Evolutionary conservation across 2,888 invertebrate genomes (phyloP).

Genomic region (Sphinx pinastri): DNA sequence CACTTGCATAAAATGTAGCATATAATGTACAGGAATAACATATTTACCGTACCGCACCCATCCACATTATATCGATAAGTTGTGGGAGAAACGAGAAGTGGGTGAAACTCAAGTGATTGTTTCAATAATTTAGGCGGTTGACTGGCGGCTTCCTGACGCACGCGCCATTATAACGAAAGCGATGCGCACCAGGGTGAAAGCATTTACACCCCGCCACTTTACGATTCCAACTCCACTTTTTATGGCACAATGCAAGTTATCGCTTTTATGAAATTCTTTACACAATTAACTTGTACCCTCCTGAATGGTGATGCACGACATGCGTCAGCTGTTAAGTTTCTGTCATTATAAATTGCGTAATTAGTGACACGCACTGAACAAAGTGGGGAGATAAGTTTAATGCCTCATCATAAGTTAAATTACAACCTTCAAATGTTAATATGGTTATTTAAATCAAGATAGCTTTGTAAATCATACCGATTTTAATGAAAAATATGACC

Average conservation of each 20-base stretch:
- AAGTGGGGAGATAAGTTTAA: conserved; percentile 55
- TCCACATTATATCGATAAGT: conserved; percentile 37
- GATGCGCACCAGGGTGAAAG: conserved; percentile 51
- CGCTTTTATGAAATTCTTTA: conserved; percentile 75
- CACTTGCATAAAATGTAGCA: too few relatives aligned
- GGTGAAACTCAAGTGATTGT: conserved; percentile 43
- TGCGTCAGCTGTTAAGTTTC: conserved; percentile 60
- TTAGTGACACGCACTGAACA: conserved; percentile 61
- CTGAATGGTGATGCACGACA: conserved; percentile 51
- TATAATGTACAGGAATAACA: not conserved
- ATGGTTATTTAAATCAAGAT: conserved; percentile 15
- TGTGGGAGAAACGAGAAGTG: conserved; percentile 53
- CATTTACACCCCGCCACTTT: conserved; percentile 63
- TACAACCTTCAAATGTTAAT: conserved; percentile 14
- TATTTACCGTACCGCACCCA: not conserved
- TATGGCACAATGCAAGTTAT: conserved; percentile 74
- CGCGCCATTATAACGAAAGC: conserved; percentile 61
- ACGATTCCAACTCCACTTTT: conserved; percentile 76
- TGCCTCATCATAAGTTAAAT: conserved; percentile 22
- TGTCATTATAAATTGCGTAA: conserved; percentile 68
- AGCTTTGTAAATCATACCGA: not conserved
- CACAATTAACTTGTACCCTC: conserved; percentile 74
- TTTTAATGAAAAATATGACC: not conserved
- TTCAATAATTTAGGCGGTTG: conserved; percentile 8
- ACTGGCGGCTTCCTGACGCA: conserved; percentile 39